Evolutionary conservation across 2,888 invertebrate species (phyloP), one percentile per base, ranked within the genome.

Genomic region (Halocaridina rubra): DNA sequence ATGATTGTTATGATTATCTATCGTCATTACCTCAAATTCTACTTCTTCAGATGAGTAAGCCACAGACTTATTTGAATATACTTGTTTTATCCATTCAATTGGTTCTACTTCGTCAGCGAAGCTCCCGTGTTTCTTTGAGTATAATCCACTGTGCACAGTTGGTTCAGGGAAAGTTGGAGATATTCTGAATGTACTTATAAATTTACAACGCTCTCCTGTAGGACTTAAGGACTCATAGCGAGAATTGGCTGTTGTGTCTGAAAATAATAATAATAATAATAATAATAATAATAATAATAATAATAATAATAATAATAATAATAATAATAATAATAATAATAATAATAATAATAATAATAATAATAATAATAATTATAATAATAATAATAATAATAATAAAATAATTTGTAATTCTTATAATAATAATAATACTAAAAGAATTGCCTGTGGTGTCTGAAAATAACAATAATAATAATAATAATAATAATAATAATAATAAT

Each of bases 101-200:
- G 19, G 22, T 2, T 46, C 29, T 10, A 81, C 30, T 53, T 81
- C 67, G 29, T 81, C 64, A 53, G 67, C 46, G 67, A 57, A 81
- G 10, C 81, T 75, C 10, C 57, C 67, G 1, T 19, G 30, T 2
- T 13, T 13, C 5, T n/a, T 16, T 2, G 81, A 75, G 53, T 76
- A 81, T 19, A 81, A 30, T 5, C 81, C 81, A 16, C 64, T 61
- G 27, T 53, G 75, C 2, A 81, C 30, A 0, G 24, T 53, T 8
- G 81, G 81, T 24, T 59, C 16, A 13, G 81, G 81, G 53, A n/a
- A 81, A 10, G 57, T 22, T 2, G 81, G 32, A 22, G 59, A 19
- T 0, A 24, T 22, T 4, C 30, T 16, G 59, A 33, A 27, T 4
- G 19, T 46, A 16, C n/a, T 53, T 7, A 19, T 8, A 16, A 27